Evolutionary conservation across 2,797 vertebrate genomes (phyloP), one percentile per base, ranked within the genome.

Genomic region (Tarsius wallacei): DNA sequence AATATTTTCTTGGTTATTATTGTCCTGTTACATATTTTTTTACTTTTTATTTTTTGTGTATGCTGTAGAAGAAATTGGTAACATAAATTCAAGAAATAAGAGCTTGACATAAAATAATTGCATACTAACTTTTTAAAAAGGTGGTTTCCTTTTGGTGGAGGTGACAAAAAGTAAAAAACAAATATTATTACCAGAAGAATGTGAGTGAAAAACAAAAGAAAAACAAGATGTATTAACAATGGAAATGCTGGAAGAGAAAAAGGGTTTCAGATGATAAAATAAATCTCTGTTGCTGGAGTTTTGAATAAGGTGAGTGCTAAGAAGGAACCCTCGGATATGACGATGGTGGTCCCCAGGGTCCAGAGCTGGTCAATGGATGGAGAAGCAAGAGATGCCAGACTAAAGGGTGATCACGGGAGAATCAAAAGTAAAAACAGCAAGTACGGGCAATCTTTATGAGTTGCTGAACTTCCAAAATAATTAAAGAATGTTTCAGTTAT

Each of bases 61-160:
- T 70, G 22, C 33, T 91, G 70, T 26, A 81, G 31, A 89, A 91
- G 64, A 64, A 70, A 70, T n/a, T 64, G 10, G 1, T 73, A 82
- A 42, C 14, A 42, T 47, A 4, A 88, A 88, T 85, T 83, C 8
- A 61, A n/a, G 64, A 92, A 95, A 87, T 7, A 73, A 83, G 12
- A 24, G 28, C 5, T 36, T 77, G 78, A 68, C 2, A n/a, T 51
- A 5, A 51, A 80, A 59, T 77, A 94, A 64, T 10, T 74, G 6
- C 3, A 36, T 78, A 24, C 22, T 53, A 90, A 36, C 9, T 68
- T 42, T 47, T 51, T 47, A 24, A 87, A 82, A 63, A 64, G 33
- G 5, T 33, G 68, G 1, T 76, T 42, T 47, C 9, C 66, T 88
- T 71, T 73, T 63, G 13, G 17, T 42, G 7, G 31, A 55, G 0